Base-by-base conservation (phyloP, 2,888 invertebrate species). In the Andrena minutula region DNA sequence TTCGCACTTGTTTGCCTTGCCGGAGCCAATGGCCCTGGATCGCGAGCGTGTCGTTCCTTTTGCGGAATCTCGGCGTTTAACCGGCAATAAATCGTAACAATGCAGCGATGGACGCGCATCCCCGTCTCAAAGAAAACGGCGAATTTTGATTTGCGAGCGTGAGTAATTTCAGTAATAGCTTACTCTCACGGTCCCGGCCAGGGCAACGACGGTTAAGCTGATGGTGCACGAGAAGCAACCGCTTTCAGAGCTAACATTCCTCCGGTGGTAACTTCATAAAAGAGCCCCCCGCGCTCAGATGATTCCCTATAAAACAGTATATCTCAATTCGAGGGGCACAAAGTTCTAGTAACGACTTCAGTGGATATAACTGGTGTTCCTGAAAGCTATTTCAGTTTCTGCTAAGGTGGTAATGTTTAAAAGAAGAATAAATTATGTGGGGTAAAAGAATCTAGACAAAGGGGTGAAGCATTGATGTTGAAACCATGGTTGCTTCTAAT, bases 151-250 rank as follows among this genome's bases (percentile, higher is more conserved):
- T 93, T 93, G 93, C 89, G 92, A 92, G 92, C 92, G 92, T 90
- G 89, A 89, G 93, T 93, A 93, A 93, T 93, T 93, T 92, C 88
- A 90, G 92, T 93, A 93, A 93, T 93, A 92, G 93, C 91, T 92
- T 89, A 92, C 92, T 92, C 89, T 80, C 86, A 83, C 90, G 47
- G 88, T 88, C 89, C 85, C 87, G 82, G 87, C 71, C 71, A 63
- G 75, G 86, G 20, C 7, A 26, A 86, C 86, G 83, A 8, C 87
- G 86, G 85, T 86, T 79, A 68, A 86, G 84, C 76, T 83, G 84
- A 65, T 88, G 89, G 88, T 88, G 89, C 87, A 79, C 80, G 82
- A 76, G 82, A 84, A 89, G 89, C 90, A 91, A 91, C 91, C 91
- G 88, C 89, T 91, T 91, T 89, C 88, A 86, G 73, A 86, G 85